Evolutionary conservation across 2,888 invertebrate genomes (phyloP).

Genomic region (Eupithecia pulchellata): DNA sequence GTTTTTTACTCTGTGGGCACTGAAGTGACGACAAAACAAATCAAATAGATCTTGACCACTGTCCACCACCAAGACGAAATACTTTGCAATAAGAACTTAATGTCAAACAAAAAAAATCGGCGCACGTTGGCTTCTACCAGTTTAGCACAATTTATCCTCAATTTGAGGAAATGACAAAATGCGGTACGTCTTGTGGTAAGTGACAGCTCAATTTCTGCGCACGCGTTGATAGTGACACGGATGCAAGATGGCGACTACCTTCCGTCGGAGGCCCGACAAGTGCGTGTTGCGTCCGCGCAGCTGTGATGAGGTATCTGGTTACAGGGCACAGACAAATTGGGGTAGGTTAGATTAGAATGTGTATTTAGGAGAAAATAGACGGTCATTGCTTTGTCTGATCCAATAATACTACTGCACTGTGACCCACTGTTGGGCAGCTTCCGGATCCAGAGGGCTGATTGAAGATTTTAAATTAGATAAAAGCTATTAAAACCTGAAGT

Average conservation of each 20-base stretch:
- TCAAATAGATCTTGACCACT: neutral
- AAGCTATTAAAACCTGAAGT: no score
- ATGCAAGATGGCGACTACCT: constrained; percentile 53
- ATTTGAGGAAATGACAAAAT: neutral
- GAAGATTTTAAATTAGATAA: neutral
- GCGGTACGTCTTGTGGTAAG: neutral
- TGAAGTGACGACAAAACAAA: neutral
- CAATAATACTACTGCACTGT: no score
- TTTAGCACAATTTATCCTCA: neutral
- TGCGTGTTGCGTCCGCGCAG: constrained; percentile 40
- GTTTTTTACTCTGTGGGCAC: neutral
- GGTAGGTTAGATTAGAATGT: neutral
- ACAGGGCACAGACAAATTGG: neutral
- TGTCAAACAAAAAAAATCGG: neutral
- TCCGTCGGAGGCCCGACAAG: constrained; percentile 52
- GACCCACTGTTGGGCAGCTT: no score
- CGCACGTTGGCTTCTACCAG: neutral
- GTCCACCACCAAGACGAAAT: neutral
- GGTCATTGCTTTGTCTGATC: no score
- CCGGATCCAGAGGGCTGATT: no score
- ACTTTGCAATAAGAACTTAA: neutral
- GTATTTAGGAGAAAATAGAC: no score
- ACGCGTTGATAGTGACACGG: constrained; percentile 41
- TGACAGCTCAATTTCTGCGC: constrained; percentile 35
- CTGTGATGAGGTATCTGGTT: neutral